Conservation (phyloP, 2,797 vertebrate species). For the Acanthurus tractus region DNA sequence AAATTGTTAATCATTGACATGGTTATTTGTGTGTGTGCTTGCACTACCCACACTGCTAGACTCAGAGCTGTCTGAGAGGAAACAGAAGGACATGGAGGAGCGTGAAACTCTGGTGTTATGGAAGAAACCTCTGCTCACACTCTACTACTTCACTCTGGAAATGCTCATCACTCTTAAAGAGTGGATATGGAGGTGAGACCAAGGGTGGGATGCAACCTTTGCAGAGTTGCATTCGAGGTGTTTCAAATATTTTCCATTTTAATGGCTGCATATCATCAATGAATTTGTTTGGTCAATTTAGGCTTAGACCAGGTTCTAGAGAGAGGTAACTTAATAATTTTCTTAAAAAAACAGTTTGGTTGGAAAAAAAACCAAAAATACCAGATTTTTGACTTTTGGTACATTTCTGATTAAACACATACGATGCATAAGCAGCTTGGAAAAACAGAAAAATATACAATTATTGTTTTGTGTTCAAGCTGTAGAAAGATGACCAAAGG, state of each 20-base stretch:
- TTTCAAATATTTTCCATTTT: background rate
- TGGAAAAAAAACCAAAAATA: background rate
- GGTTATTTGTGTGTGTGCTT: constrained; percentile 33
- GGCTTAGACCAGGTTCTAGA: background rate
- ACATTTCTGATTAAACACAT: background rate
- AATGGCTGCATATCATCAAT: background rate
- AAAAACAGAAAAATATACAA: background rate
- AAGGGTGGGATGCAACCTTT: background rate
- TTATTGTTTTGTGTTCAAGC: background rate
- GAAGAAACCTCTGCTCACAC: constrained; percentile 89
- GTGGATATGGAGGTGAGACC: constrained; percentile 85
- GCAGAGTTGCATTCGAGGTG: background rate
- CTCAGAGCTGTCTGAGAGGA: constrained; percentile 80
- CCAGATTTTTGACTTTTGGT: no score
- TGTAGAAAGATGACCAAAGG: background rate
- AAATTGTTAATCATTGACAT: background rate
- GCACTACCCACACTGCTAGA: constrained; percentile 66
- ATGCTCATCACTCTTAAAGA: constrained; percentile 88
- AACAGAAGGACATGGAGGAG: constrained; percentile 85
- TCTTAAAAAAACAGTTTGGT: background rate
- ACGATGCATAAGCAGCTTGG: background rate
- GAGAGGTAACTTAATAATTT: background rate
- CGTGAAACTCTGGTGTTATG: constrained; percentile 89
- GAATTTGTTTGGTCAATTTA: background rate
- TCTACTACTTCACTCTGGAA: constrained; percentile 92